Percentiles rank a stretch among this genome's conserved stretches.
Conservation (phyloP, 1,140 invertebrate genomes). For the Helicoverpa zea region DNA sequence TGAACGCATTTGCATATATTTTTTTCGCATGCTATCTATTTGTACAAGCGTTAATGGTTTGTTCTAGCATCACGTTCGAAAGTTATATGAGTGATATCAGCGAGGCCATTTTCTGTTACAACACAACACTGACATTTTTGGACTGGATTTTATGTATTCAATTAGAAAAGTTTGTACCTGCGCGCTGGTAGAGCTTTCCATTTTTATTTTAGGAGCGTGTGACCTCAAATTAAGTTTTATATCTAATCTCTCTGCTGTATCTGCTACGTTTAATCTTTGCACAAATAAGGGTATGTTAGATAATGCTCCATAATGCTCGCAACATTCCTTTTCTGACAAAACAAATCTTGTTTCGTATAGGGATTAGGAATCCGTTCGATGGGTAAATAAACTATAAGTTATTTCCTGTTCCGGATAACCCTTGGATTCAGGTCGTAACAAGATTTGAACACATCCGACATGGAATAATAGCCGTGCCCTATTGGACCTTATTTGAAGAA, state of each 20-base stretch:
- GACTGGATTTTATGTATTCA: slow-evolving; percentile 13
- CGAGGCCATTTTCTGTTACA: slow-evolving; percentile 33
- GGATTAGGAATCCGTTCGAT: slow-evolving; percentile 52
- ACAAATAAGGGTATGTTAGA: background rate
- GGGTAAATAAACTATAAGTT: slow-evolving; percentile 62
- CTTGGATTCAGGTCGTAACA: slow-evolving; percentile 60
- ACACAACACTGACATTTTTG: slow-evolving; percentile 41
- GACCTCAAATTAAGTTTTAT: slow-evolving; percentile 4
- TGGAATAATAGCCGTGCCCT: slow-evolving; percentile 55
- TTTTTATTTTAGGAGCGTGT: background rate
- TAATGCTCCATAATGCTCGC: background rate
- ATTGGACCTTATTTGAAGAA: slow-evolving; percentile 44
- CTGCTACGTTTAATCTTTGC: background rate
- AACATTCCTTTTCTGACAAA: slow-evolving; percentile 12
- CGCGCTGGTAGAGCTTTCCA: background rate
- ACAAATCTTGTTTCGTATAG: slow-evolving; percentile 46
- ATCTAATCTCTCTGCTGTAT: background rate
- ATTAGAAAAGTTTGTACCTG: slow-evolving; percentile 17
- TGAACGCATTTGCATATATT: background rate
- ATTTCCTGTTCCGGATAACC: slow-evolving; percentile 63
- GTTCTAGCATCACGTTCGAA: slow-evolving; percentile 45
- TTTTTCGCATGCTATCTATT: background rate
- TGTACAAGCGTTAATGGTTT: background rate
- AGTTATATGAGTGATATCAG: slow-evolving; percentile 39
- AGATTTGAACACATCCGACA: slow-evolving; percentile 63